A percentile compares a stretch with the other conserved stretches of the same genome.
These are phyloP conservation scores for Epinotia bilunana DNA, from an alignment of 2,888 invertebrate genomes.

Conservation along the genomic window DNA sequence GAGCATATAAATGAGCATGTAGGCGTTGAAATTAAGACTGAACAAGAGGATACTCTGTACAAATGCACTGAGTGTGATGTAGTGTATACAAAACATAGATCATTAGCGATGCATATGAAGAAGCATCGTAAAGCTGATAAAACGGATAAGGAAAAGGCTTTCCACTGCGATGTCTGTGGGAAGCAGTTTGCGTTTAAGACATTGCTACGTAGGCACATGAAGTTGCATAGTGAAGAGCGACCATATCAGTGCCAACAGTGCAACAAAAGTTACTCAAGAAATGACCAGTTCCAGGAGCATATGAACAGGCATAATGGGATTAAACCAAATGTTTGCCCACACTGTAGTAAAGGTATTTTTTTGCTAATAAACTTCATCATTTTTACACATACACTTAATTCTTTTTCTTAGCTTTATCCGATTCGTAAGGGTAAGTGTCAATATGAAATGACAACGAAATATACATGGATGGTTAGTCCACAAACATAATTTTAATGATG, in stretches of 20 bases:
- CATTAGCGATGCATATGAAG: slow-evolving; percentile 72
- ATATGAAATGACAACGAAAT: too few relatives aligned
- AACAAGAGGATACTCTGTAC: slow-evolving; percentile 54
- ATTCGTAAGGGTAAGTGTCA: too few relatives aligned
- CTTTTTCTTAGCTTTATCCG: too few relatives aligned
- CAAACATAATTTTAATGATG: too few relatives aligned
- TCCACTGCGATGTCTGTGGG: slow-evolving; percentile 77
- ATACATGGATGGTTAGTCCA: too few relatives aligned
- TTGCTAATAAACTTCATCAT: neutral
- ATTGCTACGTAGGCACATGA: slow-evolving; percentile 77
- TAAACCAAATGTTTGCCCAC: slow-evolving; percentile 84
- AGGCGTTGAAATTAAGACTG: slow-evolving; percentile 55
- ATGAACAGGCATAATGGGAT: slow-evolving; percentile 83
- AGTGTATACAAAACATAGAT: slow-evolving; percentile 79
- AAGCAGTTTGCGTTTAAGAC: slow-evolving; percentile 73
- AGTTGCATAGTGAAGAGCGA: slow-evolving; percentile 80
- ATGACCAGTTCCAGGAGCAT: slow-evolving; percentile 84
- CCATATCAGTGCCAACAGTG: slow-evolving; percentile 83
- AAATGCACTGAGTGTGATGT: slow-evolving; percentile 82
- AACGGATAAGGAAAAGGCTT: slow-evolving; percentile 58
- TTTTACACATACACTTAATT: too few relatives aligned
- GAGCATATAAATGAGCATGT: slow-evolving; percentile 52
- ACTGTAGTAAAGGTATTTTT: slow-evolving; percentile 83
- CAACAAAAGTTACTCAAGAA: slow-evolving; percentile 82
- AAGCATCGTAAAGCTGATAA: slow-evolving; percentile 66